Percentiles rank a stretch among this genome's conserved stretches.
Evolutionary conservation across 2,888 invertebrate genomes (phyloP).

Genomic region (Synanthedon tipuliformis): DNA sequence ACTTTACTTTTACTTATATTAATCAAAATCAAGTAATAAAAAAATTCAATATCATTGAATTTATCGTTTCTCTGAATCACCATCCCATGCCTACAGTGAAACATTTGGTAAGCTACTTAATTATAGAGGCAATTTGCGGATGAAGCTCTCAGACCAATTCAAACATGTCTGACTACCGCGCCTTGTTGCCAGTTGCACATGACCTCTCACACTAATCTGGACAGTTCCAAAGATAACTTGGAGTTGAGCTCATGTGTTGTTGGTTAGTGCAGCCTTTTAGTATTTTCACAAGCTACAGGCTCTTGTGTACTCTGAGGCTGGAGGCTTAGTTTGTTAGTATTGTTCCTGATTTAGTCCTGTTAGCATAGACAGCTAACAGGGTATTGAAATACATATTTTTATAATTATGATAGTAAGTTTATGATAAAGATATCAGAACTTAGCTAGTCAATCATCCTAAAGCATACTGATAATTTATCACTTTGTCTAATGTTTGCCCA

Average conservation of each 20-base stretch:
- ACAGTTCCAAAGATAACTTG: background rate
- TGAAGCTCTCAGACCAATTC: constrained; percentile 24
- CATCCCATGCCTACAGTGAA: constrained; percentile 11
- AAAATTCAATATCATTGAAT: background rate
- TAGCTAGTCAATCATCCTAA: too few species aligned
- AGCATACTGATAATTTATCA: too few species aligned
- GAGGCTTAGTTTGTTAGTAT: background rate
- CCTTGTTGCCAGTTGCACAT: constrained; percentile 13
- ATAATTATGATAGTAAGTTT: too few species aligned
- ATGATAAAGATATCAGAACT: too few species aligned
- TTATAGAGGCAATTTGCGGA: constrained; percentile 41
- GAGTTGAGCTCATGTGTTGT: background rate
- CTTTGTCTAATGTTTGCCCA: too few species aligned
- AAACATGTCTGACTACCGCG: constrained; percentile 18
- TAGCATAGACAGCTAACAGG: background rate
- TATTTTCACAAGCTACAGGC: background rate
- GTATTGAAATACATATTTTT: too few species aligned
- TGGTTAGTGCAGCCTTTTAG: background rate
- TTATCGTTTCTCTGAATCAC: constrained; percentile 6
- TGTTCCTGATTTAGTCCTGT: background rate
- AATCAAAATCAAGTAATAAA: background rate
- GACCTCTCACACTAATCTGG: constrained; percentile 5
- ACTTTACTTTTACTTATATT: background rate
- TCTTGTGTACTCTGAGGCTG: background rate
- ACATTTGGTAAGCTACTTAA: constrained; percentile 34